phyloP scores from a whole-genome alignment of 2,113 vertebrate species.

The Perca schrenkii region DNA sequence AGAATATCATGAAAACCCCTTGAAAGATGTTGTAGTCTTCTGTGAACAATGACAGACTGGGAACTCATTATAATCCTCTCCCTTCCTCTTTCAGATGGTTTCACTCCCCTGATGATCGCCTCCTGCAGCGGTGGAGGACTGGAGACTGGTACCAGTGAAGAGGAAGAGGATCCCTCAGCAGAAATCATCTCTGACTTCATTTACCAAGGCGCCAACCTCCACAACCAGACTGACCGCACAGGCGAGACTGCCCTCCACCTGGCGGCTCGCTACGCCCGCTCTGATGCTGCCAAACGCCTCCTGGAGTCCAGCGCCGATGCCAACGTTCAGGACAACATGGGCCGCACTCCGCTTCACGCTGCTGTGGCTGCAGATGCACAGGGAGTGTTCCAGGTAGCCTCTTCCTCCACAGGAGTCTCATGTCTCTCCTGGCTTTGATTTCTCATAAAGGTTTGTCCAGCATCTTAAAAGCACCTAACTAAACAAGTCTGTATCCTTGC shows the following conservation, averaged over 20 bases:
- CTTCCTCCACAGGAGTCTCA: neutral
- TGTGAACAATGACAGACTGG: neutral
- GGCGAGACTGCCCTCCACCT: slow-evolving; percentile 96
- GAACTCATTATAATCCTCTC: neutral
- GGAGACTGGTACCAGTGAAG: slow-evolving; percentile 94
- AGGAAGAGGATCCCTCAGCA: slow-evolving; percentile 93
- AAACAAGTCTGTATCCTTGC: slow-evolving; percentile 20
- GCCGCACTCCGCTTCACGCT: slow-evolving; percentile 93
- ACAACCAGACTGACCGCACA: slow-evolving; percentile 98
- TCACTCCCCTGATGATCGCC: slow-evolving; percentile 99
- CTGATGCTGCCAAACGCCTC: slow-evolving; percentile 96
- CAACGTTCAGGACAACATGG: slow-evolving; percentile 99
- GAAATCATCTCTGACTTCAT: slow-evolving; percentile 98
- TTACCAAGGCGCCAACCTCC: slow-evolving; percentile 96
- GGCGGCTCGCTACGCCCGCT: slow-evolving; percentile 95
- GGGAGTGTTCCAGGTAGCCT: slow-evolving; percentile 95
- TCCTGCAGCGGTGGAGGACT: slow-evolving; percentile 97
- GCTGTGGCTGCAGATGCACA: slow-evolving; percentile 96
- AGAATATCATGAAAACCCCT: neutral
- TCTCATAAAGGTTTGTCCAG: neutral
- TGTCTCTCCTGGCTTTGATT: neutral
- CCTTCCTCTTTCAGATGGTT: slow-evolving; percentile 87
- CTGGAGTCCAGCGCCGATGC: slow-evolving; percentile 96
- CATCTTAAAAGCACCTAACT: neutral
- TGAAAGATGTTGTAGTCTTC: neutral